A percentile compares a stretch with the other conserved stretches of the same genome.
Conservation (phyloP, 92 coral and sea anemone genomes). For the Palythoa grandiflora region DNA sequence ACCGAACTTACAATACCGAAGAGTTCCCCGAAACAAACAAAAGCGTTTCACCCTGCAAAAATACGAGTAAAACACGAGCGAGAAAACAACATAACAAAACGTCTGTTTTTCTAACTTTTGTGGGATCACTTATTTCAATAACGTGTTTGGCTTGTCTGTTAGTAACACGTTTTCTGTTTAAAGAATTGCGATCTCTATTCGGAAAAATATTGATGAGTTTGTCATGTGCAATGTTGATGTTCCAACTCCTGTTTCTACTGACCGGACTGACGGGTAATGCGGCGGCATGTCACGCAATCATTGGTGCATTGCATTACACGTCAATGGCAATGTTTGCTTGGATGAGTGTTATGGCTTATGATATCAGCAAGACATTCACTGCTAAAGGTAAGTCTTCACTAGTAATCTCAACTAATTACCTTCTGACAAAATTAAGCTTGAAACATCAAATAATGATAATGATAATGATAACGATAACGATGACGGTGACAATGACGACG, state of each 20-base stretch:
- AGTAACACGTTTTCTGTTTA: neutral
- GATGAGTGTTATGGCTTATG: slow-evolving; percentile 17
- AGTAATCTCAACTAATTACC: neutral
- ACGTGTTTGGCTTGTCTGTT: neutral
- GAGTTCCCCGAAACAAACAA: neutral
- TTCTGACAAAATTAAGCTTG: no score
- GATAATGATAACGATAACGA: no score
- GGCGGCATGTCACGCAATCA: neutral
- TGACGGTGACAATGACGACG: no score
- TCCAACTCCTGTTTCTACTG: neutral
- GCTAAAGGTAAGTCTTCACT: neutral
- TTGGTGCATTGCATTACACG: neutral
- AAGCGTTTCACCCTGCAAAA: neutral
- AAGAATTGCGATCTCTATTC: neutral
- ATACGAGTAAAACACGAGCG: neutral
- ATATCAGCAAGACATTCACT: slow-evolving; percentile 2
- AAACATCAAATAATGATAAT: no score
- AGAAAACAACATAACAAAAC: neutral
- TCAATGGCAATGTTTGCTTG: slow-evolving; percentile 4
- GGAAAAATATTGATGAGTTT: slow-evolving; percentile 9
- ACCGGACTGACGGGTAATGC: neutral
- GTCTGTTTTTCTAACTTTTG: neutral
- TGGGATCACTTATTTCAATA: slow-evolving; percentile 6
- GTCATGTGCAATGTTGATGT: slow-evolving; percentile 1
- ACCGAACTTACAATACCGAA: neutral